Evolutionary conservation across 2,888 invertebrate species (phyloP).

Genomic region (Nomada ruficornis): DNA sequence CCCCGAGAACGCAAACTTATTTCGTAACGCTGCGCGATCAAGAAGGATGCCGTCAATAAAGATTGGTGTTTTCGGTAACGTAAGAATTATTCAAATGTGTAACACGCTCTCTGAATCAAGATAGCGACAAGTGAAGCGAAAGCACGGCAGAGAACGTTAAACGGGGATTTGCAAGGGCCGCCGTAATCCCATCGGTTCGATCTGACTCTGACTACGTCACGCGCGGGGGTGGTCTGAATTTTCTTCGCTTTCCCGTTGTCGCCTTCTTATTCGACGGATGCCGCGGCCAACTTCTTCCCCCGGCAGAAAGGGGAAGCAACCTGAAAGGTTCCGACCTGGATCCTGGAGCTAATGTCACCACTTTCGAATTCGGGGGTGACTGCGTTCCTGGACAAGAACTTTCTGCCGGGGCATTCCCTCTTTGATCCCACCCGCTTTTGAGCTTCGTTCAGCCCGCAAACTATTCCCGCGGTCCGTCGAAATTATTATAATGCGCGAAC

Average conservation of each 20-base stretch:
- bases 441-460: background rate
- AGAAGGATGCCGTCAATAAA: too few relatives aligned
- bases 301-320: background rate
- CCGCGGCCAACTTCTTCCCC: constrained; percentile 23
- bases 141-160: constrained; percentile 22
- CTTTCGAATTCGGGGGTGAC: constrained; percentile 20
- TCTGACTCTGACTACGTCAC: constrained; percentile 56
- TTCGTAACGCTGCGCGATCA: too few relatives aligned
- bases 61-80: too few relatives aligned
- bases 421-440: constrained; percentile 35
- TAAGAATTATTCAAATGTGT: background rate
- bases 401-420: constrained; percentile 5
- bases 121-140: constrained; percentile 13
- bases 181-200: constrained; percentile 44
- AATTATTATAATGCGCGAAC: constrained; percentile 15
- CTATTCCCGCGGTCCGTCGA: background rate
- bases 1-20: too few relatives aligned
- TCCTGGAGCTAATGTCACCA: constrained; percentile 25
- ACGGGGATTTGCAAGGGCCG: constrained; percentile 32
- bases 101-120: constrained; percentile 30
- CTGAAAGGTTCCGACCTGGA: constrained; percentile 42
- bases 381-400: constrained; percentile 31
- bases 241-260: constrained; percentile 41
- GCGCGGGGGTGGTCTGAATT: constrained; percentile 43
- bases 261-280: constrained; percentile 31